phyloP scores from a whole-genome alignment of 2,113 vertebrate species.

The Aythya baeri region DNA sequence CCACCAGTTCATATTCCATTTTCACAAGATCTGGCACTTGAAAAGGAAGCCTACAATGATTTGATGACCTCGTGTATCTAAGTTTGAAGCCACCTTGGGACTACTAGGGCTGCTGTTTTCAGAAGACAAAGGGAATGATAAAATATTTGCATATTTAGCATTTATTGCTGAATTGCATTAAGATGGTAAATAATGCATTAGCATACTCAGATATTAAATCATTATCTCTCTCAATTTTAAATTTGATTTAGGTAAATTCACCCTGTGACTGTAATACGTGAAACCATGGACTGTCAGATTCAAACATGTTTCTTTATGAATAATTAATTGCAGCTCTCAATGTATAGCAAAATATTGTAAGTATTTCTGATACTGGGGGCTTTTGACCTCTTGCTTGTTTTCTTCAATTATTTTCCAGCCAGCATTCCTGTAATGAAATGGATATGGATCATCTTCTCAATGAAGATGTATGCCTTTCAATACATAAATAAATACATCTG shows the following conservation, averaged over 20 bases:
- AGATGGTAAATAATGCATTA: neutral
- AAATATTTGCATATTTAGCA: neutral
- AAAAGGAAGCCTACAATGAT: neutral
- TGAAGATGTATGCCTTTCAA: conserved; percentile 13
- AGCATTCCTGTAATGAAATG: conserved; percentile 35
- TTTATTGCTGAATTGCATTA: neutral
- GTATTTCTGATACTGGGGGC: neutral
- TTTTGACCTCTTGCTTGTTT: neutral
- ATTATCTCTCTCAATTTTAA: neutral
- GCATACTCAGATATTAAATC: neutral
- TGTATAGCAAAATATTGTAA: neutral
- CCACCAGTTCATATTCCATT: neutral
- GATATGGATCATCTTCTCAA: conserved; percentile 41
- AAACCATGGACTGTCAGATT: neutral
- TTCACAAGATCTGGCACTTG: neutral
- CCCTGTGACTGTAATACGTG: neutral
- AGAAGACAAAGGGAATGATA: neutral
- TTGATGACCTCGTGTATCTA: neutral
- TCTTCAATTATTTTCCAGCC: neutral
- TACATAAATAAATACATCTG: conserved; percentile 43
- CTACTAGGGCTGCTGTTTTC: neutral
- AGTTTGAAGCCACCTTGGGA: neutral
- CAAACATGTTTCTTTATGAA: neutral
- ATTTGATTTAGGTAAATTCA: neutral
- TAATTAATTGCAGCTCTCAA: conserved; percentile 16